Percentiles rank a stretch among this genome's conserved stretches.
Conservation (phyloP, 2,888 invertebrate genomes). For the Actias luna region DNA sequence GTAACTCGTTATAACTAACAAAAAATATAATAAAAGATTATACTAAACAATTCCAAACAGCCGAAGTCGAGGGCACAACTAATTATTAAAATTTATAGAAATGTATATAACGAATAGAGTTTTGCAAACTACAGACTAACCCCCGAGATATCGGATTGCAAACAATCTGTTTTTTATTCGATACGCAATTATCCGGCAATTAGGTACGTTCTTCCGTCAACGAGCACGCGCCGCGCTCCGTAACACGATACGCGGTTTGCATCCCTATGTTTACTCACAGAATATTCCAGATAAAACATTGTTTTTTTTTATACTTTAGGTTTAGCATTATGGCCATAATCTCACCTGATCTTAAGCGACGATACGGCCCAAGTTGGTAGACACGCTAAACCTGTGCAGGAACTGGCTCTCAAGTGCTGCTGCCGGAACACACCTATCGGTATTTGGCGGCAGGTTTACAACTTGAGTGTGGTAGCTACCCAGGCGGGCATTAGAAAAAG, state of each 20-base stretch:
- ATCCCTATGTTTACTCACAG: neutral
- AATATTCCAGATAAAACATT: neutral
- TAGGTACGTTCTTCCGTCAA: neutral
- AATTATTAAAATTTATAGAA: neutral
- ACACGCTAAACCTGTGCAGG: too few species aligned
- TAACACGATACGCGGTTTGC: neutral
- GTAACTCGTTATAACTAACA: too few species aligned
- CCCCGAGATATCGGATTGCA: neutral
- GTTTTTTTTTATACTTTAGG: neutral
- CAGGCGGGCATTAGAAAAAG: too few species aligned
- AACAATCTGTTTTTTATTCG: conserved; percentile 1
- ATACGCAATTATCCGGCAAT: conserved; percentile 3
- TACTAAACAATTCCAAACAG: too few species aligned
- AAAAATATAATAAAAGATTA: too few species aligned
- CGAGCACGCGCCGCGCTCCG: neutral
- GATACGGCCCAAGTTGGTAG: too few species aligned
- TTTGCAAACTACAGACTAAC: neutral
- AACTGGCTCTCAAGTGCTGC: too few species aligned
- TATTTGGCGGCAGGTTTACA: too few species aligned
- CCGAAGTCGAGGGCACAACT: neutral
- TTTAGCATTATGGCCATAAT: neutral
- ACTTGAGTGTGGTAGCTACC: too few species aligned
- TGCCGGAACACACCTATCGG: too few species aligned
- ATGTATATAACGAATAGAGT: neutral
- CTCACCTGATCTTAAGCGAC: too few species aligned